Conservation (phyloP, 2,113 vertebrate genomes). For the Gobio gobio region DNA sequence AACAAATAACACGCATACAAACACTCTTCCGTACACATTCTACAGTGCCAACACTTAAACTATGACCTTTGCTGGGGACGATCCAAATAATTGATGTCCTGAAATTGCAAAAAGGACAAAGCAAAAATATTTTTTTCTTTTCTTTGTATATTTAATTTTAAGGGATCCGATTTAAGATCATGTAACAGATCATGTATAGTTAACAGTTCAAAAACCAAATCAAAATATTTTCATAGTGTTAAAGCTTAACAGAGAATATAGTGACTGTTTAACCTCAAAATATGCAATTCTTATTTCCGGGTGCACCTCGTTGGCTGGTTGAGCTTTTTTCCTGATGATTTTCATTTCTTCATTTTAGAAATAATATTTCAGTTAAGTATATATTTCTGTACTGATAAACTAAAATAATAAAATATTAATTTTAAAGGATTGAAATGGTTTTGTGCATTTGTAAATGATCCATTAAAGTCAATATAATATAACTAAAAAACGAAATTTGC, state of each 20-base stretch:
- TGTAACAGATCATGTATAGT: background rate
- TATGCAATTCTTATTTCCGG: background rate
- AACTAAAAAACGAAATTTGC: background rate
- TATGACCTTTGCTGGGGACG: constrained; percentile 57
- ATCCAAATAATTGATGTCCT: constrained; percentile 2
- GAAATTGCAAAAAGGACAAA: background rate
- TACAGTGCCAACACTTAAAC: constrained; percentile 57
- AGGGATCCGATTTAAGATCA: background rate
- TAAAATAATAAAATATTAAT: background rate
- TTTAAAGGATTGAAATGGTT: background rate
- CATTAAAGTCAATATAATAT: too few species aligned
- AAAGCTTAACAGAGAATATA: background rate
- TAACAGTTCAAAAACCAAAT: background rate
- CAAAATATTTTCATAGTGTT: background rate
- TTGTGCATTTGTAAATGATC: background rate
- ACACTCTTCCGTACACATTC: constrained; percentile 18
- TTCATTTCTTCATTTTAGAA: background rate
- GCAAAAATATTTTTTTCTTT: background rate
- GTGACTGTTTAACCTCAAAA: background rate
- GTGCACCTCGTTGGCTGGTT: background rate
- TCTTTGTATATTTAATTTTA: background rate
- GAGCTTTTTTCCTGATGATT: background rate
- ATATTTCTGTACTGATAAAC: background rate
- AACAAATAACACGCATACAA: constrained; percentile 31
- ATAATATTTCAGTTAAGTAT: background rate